Base-by-base conservation (phyloP, 1,140 invertebrate genomes). In the Tetraneura akinire region DNA sequence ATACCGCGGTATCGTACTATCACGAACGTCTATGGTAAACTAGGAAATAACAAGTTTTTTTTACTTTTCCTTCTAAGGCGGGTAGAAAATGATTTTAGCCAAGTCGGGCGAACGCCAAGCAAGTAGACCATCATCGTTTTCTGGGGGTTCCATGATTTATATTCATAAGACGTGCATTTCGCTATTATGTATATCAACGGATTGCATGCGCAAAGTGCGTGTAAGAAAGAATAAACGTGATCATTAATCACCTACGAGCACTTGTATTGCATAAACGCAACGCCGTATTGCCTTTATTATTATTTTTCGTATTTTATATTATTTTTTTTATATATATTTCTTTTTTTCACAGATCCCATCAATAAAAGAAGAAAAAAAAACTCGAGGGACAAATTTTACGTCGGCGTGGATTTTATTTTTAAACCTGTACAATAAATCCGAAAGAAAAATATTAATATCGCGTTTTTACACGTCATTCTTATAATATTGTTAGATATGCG, bases 241-340 rank as follows among this genome's bases (percentile, higher is more conserved):
- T 60, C 55, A 47, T 78, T 47, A 78, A 78, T 78, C 74, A 78
- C 55, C 23, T 53, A 55, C 42, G 55, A 62, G 55, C 37, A 60
- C 74, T 78, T 18, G 53, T 18, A 62, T 60, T 62, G 74, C 74
- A 78, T 78, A 78, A 62, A 45, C 74, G 47, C 37, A 16, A 78
- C 74, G 74, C 55, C 74, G 55, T 60, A 42, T 62, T 23, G 53
- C 64, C n/a, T 14, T 64, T 66, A 66, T 66, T 66, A 37, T 66
- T 37, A 64, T 64, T 64, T n/a, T 64, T n/a, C n/a, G n/a, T n/a
- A n/a, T n/a, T n/a, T n/a, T n/a, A n/a, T n/a, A n/a, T n/a, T 37
- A 37, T 37, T 37, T 8, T 37, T 8, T 37, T 8, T 8, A 8
- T 37, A 37, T 37, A n/a, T 37, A 37, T 37, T 8, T 3, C 8